Conservation (phyloP, 2,888 invertebrate genomes). For the Chrysolina americana region DNA sequence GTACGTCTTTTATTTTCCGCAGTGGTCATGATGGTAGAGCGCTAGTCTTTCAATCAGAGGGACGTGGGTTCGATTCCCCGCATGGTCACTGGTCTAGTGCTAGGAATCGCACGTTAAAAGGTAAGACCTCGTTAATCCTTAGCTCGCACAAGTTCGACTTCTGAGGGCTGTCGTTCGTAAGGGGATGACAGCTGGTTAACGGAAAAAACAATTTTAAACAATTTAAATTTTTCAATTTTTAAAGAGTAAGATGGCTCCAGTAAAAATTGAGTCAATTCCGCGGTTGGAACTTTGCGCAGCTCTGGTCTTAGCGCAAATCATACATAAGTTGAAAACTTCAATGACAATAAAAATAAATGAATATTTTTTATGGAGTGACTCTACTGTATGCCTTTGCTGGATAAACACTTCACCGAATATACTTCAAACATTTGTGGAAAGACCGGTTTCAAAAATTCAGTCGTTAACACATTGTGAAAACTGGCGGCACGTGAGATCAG, state of each 20-base stretch:
- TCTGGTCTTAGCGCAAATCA: conserved; percentile 23
- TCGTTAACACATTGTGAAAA: background rate
- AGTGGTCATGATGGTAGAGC: too few species aligned
- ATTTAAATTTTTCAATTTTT: too few species aligned
- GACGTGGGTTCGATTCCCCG: too few species aligned
- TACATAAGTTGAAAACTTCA: conserved; percentile 20
- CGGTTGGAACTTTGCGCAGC: conserved; percentile 31
- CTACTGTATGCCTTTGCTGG: conserved; percentile 16
- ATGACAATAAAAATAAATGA: background rate
- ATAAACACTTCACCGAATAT: conserved; percentile 14
- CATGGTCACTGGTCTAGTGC: too few species aligned
- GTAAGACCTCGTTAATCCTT: too few species aligned
- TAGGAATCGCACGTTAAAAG: too few species aligned
- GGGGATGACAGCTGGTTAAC: too few species aligned
- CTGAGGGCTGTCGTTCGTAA: too few species aligned
- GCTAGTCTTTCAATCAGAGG: too few species aligned
- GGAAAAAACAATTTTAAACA: too few species aligned
- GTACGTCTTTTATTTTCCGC: conserved; percentile 2
- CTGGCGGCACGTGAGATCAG: conserved; percentile 22
- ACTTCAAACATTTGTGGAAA: conserved; percentile 22
- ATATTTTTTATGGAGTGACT: conserved; percentile 22
- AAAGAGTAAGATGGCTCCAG: conserved; percentile 15
- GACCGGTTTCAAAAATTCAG: conserved; percentile 29
- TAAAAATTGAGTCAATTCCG: conserved; percentile 26
- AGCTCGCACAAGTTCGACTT: too few species aligned